Evolutionary conservation across 2,113 vertebrate species (phyloP), one percentile per base, ranked within the genome.

Genomic region (Burhinus bistriatus): DNA sequence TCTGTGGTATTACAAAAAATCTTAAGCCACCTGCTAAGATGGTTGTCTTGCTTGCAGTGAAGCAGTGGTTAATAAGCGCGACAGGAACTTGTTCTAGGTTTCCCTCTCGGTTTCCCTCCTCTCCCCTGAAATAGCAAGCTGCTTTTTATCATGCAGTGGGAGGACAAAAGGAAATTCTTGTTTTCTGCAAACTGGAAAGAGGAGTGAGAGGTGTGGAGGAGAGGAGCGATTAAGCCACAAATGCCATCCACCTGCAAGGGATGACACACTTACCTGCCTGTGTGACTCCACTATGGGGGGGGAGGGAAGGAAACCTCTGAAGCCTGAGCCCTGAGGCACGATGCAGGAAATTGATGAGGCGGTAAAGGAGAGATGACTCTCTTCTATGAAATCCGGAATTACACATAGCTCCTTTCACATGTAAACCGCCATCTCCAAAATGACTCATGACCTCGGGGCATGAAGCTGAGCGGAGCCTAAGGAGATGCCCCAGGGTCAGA

Each of bases 391-490:
- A 86, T 75, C 58, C 1, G 6, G 81, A 90, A 94, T 92, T n/a
- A 84, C 83, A 72, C 72, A 6, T n/a, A 49, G 77, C 57, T 95
- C 47, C 83, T 93, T 97, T 91, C 94, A 73, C 54, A 70, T 84
- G 81, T 75, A 95, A 91, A 94, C 77, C 15, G 3, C 87, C 73
- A 77, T 64, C 58, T 93, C 83, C 87, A 72, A 69, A 94, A 92
- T 97, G 89, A 97, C 73, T 96, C 95, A 94, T 11, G 61, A 52
- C 40, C 69, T 69, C 8, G 17, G 86, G 86, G 64, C 61, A 36
- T 8, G 45, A 82, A 87, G 52, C 23, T 44, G 68, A 82, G 36
- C 62, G 45, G 3, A 87, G 77, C 65, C 55, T 26, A 18, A 91
- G 45, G 69, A 93, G 69, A 57, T 47, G 23, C 6, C 47, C 6